Conservation (phyloP, 1,140 invertebrate species). For the Meloidogyne exigua region DNA sequence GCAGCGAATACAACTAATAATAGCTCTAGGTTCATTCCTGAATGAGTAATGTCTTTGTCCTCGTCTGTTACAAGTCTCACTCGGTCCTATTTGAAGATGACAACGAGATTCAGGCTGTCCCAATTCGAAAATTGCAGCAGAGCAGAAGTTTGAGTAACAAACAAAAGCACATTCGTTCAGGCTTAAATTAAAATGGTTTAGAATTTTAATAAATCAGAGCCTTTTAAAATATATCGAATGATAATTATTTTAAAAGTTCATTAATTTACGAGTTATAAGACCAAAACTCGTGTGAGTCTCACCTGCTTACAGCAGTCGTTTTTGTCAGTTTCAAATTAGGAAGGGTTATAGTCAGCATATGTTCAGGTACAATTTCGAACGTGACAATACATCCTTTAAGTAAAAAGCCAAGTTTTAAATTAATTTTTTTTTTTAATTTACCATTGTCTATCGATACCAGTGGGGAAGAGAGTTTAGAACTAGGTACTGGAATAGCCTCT, state of each 20-base stretch:
- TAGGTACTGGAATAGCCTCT: background rate
- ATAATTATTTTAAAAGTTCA: background rate
- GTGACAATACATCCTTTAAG: constrained; percentile 12
- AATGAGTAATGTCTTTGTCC: constrained; percentile 45
- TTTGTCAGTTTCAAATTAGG: constrained; percentile 18
- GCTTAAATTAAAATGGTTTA: background rate
- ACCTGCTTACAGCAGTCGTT: constrained; percentile 16
- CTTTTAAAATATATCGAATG: background rate
- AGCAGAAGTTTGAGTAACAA: constrained; percentile 45
- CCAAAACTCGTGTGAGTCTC: background rate
- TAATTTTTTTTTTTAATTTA: background rate
- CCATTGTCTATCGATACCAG: background rate
- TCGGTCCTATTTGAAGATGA: constrained; percentile 21
- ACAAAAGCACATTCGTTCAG: constrained; percentile 48
- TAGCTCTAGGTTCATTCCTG: constrained; percentile 29
- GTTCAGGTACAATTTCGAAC: constrained; percentile 19
- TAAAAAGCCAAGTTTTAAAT: background rate
- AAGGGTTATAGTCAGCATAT: constrained; percentile 2
- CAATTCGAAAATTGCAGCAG: constrained; percentile 41
- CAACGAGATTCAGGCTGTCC: constrained; percentile 30
- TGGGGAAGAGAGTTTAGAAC: background rate
- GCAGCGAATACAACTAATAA: constrained; percentile 40
- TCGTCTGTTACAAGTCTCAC: constrained; percentile 36
- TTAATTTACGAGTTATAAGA: background rate
- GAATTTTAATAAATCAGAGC: no score